Conservation (phyloP, 2,113 vertebrate species). For the Corythaeola cristata region DNA sequence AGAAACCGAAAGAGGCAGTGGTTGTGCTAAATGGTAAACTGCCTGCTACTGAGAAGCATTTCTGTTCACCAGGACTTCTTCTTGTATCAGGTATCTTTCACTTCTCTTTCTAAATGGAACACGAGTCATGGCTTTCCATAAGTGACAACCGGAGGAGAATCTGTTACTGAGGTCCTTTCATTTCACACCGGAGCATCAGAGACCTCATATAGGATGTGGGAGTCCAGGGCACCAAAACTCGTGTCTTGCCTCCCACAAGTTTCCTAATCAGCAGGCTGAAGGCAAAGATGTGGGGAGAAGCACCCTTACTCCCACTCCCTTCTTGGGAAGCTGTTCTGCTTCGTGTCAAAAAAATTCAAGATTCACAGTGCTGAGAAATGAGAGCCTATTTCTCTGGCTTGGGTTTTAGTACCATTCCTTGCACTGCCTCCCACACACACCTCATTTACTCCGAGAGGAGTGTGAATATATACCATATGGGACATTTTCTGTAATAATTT, state of each 20-base stretch:
- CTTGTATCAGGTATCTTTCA: not conserved
- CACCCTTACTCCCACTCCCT: not conserved
- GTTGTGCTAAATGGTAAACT: not conserved
- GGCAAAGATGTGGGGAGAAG: not conserved
- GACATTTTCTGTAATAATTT: not conserved
- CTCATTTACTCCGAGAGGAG: not conserved
- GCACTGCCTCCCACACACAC: not conserved
- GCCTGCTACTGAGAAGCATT: not conserved
- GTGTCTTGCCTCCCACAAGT: not conserved
- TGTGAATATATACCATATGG: not conserved
- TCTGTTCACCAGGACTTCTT: not conserved
- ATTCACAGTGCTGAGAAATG: not conserved
- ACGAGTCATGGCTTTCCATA: not conserved
- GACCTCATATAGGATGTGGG: not conserved
- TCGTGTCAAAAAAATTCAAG: not conserved
- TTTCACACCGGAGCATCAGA: not conserved
- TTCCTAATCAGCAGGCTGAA: not conserved
- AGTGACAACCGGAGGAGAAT: not conserved
- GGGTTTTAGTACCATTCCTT: not conserved
- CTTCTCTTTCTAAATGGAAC: not conserved
- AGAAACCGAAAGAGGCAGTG: not conserved
- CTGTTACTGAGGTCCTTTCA: not conserved
- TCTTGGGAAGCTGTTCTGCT: not conserved
- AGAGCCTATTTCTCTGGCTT: not conserved
- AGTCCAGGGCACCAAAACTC: not conserved